phyloP scores from a whole-genome alignment of 2,797 vertebrate genomes.

The Strix occidentalis region DNA sequence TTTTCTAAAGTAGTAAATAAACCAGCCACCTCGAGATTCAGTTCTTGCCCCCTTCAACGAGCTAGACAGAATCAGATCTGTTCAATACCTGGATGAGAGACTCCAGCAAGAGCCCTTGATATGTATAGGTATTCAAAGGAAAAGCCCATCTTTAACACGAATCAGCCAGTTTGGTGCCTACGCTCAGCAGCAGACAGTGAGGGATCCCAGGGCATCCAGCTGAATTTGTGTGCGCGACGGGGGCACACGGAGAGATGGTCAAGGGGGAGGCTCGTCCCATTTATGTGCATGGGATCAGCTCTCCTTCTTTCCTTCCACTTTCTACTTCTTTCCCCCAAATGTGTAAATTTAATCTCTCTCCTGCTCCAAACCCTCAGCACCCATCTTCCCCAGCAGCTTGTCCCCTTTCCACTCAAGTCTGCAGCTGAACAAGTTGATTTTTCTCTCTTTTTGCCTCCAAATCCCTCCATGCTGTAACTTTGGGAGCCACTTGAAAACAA shows the following conservation, averaged over 20 bases:
- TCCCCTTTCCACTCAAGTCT: background rate
- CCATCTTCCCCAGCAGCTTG: background rate
- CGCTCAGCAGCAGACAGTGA: background rate
- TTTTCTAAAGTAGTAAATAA: background rate
- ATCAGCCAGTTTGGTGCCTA: background rate
- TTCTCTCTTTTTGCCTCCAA: background rate
- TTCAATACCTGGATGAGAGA: background rate
- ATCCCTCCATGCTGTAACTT: background rate
- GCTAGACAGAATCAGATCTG: background rate
- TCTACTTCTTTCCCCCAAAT: background rate
- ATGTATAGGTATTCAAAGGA: background rate
- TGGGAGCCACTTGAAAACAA: background rate
- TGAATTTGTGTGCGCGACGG: background rate
- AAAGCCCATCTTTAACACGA: background rate
- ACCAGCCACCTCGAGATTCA: background rate
- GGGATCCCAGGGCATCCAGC: background rate
- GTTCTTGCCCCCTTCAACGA: background rate
- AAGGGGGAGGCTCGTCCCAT: background rate
- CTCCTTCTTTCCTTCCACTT: background rate
- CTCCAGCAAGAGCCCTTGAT: background rate
- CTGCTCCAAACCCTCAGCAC: background rate
- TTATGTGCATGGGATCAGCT: fast-evolving
- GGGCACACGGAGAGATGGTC: fast-evolving
- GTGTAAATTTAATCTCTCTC: background rate
- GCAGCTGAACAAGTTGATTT: background rate